phyloP scores from a whole-genome alignment of 2,797 vertebrate species.

The Ctenochaetus hawaiiensis region DNA sequence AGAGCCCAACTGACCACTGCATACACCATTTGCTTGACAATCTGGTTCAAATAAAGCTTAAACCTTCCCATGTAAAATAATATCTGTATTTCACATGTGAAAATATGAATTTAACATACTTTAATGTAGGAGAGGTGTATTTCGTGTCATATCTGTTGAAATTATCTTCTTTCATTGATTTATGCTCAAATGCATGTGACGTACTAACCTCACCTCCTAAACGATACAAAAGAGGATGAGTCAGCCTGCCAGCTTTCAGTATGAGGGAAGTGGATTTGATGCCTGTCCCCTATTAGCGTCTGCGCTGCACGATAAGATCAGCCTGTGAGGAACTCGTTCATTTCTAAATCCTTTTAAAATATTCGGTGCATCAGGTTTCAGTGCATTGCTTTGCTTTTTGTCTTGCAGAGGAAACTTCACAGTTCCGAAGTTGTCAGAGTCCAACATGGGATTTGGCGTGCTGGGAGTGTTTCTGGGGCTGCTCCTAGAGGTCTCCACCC shows the following conservation, averaged over 20 bases:
- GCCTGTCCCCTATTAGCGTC: constrained; percentile 7
- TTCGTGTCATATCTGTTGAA: constrained; percentile 2
- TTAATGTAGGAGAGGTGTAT: not conserved
- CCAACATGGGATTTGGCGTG: constrained; percentile 83
- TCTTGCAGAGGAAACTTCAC: constrained; percentile 87
- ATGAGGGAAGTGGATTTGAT: constrained; percentile 61
- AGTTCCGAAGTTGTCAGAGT: constrained; percentile 78
- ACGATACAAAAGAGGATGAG: constrained; percentile 41
- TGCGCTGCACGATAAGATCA: constrained; percentile 34
- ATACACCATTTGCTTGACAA: not conserved
- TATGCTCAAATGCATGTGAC: constrained; percentile 16
- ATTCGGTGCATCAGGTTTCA: not conserved
- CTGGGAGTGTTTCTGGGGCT: constrained; percentile 86
- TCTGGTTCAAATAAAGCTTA: not conserved
- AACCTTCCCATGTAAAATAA: too few relatives aligned
- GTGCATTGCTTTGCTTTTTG: not conserved
- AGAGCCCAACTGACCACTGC: not conserved
- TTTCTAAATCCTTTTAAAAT: constrained; percentile 7
- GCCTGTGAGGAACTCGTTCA: constrained; percentile 18
- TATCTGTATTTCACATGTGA: not conserved
- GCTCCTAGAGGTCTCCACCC: constrained; percentile 86
- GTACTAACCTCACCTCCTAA: constrained; percentile 10
- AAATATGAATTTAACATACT: not conserved
- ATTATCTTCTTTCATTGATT: constrained; percentile 1
- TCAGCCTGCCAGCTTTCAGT: constrained; percentile 42